phyloP scores from a whole-genome alignment of 2,797 vertebrate genomes.

The Lemur catta region DNA sequence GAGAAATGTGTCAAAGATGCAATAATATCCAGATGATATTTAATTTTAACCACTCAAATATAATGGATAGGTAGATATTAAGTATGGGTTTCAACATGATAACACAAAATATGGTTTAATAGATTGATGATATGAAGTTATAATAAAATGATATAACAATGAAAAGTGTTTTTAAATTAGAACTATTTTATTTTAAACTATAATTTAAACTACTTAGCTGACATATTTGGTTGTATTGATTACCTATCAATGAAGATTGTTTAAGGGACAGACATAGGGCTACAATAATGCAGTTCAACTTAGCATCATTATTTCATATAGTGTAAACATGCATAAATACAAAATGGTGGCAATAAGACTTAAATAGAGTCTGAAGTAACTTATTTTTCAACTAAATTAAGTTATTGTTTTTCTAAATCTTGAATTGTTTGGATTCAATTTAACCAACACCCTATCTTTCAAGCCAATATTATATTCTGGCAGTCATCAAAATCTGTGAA shows the following conservation, averaged over 20 bases:
- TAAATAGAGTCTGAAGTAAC: not conserved
- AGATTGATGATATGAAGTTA: not conserved
- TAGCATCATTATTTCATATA: not conserved
- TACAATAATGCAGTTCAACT: not conserved
- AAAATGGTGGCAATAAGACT: not conserved
- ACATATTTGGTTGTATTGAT: not conserved
- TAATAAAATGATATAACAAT: not conserved
- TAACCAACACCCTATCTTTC: constrained; percentile 24
- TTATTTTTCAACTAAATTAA: constrained; percentile 5
- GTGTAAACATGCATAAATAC: not conserved
- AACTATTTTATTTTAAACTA: not conserved
- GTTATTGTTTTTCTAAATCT: constrained; percentile 1
- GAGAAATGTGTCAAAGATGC: not conserved
- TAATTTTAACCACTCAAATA: not conserved
- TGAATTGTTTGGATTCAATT: constrained; percentile 46
- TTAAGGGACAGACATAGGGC: not conserved
- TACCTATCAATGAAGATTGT: not conserved
- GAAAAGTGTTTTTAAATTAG: not conserved
- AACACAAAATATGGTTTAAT: not conserved
- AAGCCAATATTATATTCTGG: constrained; percentile 48
- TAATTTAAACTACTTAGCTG: not conserved
- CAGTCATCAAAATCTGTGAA: constrained; percentile 47
- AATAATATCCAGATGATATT: not conserved
- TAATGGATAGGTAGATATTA: not conserved
- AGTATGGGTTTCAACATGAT: not conserved